Conservation (phyloP, 2,113 vertebrate species). For the Apodemus speciosus region DNA sequence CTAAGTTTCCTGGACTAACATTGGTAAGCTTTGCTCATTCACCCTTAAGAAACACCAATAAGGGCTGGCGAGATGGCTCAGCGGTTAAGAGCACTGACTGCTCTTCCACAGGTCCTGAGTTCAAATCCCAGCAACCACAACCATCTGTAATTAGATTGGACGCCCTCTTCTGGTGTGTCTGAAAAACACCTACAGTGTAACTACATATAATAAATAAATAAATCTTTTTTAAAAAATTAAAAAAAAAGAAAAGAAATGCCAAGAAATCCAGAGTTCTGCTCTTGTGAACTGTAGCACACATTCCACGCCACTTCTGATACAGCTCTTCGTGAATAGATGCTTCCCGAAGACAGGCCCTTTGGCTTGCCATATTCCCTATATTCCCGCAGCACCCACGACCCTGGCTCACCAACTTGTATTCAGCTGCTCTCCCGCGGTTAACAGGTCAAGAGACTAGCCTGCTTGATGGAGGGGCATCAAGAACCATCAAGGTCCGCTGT, state of each 20-base stretch:
- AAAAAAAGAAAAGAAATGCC: too few relatives aligned
- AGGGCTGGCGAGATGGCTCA: too few relatives aligned
- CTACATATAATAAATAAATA: too few relatives aligned
- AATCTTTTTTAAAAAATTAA: too few relatives aligned
- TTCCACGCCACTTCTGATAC: fast-evolving
- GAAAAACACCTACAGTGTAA: too few relatives aligned
- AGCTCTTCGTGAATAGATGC: background rate
- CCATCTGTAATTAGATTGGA: too few relatives aligned
- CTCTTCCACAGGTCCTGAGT: too few relatives aligned
- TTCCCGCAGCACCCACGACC: background rate
- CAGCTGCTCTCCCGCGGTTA: background rate
- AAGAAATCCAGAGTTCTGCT: background rate
- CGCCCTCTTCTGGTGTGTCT: too few relatives aligned
- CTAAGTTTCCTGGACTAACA: background rate
- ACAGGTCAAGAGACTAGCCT: background rate
- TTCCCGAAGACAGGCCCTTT: background rate
- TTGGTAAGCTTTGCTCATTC: background rate
- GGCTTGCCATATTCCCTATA: background rate
- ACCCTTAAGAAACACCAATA: background rate
- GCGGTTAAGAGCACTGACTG: too few relatives aligned
- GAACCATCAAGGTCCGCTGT: background rate
- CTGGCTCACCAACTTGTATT: background rate
- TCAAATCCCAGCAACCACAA: too few relatives aligned
- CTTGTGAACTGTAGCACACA: background rate
- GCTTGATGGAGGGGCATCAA: background rate